phyloP scores from a whole-genome alignment of 2,888 invertebrate species.

The Cyclophora albipunctata region DNA sequence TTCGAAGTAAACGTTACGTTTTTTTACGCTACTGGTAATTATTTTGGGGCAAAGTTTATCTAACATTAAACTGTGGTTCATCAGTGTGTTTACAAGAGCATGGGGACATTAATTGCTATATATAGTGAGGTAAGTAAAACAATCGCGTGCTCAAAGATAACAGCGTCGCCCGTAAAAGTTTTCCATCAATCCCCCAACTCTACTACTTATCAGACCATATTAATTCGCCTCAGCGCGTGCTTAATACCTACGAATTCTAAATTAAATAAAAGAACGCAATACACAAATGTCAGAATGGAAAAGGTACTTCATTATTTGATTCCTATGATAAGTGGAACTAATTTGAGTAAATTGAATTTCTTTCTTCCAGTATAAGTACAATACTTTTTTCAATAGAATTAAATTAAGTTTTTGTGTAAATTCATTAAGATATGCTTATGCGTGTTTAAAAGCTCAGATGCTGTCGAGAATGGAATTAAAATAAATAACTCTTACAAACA shows the following conservation, averaged over 20 bases:
- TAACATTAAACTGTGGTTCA: too few species aligned
- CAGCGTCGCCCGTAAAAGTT: conserved; percentile 13
- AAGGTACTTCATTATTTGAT: not conserved
- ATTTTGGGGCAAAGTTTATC: too few species aligned
- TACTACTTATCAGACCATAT: conserved; percentile 17
- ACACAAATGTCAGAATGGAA: not conserved
- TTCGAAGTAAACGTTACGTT: too few species aligned
- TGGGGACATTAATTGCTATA: conserved; percentile 11
- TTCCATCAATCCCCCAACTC: conserved; percentile 15
- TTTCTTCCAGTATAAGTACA: too few species aligned
- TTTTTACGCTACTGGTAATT: too few species aligned
- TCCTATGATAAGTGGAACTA: not conserved
- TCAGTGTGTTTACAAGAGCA: not conserved
- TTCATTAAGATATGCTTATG: too few species aligned
- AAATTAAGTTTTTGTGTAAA: too few species aligned
- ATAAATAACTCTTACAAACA: conserved; percentile 1
- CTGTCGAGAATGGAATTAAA: too few species aligned
- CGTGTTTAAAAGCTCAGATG: too few species aligned
- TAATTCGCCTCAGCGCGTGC: conserved; percentile 4
- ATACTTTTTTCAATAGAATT: too few species aligned
- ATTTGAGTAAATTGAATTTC: not conserved
- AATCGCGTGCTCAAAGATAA: conserved; percentile 18
- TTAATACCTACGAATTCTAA: not conserved
- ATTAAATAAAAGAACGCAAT: not conserved
- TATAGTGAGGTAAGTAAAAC: conserved; percentile 12